Percentiles rank a stretch among this genome's conserved stretches.
Evolutionary conservation across 2,888 invertebrate genomes (phyloP).

Genomic region (Drepana falcataria): DNA sequence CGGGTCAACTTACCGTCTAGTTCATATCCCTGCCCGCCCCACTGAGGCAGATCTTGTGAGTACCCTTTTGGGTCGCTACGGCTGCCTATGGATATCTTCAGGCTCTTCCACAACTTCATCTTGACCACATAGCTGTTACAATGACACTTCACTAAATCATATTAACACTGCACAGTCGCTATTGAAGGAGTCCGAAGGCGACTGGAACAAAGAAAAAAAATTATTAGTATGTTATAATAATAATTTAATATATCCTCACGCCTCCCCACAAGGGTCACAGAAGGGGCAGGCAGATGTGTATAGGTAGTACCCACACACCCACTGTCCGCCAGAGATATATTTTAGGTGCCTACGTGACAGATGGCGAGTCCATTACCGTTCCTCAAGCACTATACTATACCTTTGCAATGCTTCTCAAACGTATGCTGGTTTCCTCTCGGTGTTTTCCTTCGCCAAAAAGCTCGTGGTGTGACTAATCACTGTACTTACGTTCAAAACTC

Average conservation of each 20-base stretch:
- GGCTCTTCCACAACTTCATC: slow-evolving; percentile 76
- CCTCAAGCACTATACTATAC: no score
- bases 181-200: slow-evolving; percentile 3
- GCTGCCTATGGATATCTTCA: slow-evolving; percentile 71
- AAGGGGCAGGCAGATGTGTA: no score
- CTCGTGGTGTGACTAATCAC: no score
- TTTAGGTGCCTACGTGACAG: no score
- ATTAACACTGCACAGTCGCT: slow-evolving; percentile 32
- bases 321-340: no score
- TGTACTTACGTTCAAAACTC: no score
- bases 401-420: no score
- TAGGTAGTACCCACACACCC: no score
- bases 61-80: slow-evolving; percentile 58
- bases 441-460: no score
- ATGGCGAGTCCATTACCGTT: no score
- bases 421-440: no score
- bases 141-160: slow-evolving; percentile 35
- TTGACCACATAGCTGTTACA: slow-evolving; percentile 61
- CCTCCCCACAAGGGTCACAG: no score
- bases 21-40: slow-evolving; percentile 68
- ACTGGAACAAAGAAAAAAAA: slow-evolving; percentile 19
- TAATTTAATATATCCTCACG: not conserved
- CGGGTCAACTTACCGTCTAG: slow-evolving; percentile 50
- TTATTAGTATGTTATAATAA: not conserved
- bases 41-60: slow-evolving; percentile 63